Evolutionary conservation across 53 echinoderm and acorn worm species (phyloP).

Genomic region (Echinarachnius parma): DNA sequence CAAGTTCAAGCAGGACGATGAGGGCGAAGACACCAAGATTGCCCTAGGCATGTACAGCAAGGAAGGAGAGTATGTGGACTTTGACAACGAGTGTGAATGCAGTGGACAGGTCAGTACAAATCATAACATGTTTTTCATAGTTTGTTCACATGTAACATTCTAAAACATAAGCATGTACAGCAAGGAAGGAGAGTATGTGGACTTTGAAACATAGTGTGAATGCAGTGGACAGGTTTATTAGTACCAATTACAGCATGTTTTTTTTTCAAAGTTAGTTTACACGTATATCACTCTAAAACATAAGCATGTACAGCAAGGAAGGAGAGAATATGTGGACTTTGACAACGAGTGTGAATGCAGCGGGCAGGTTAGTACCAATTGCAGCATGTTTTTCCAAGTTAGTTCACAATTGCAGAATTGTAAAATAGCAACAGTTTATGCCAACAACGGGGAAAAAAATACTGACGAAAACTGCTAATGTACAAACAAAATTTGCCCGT

Average conservation of each 20-base stretch:
- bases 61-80: constrained; percentile 94
- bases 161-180: too few species aligned
- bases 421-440: too few species aligned
- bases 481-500: too few species aligned
- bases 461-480: too few species aligned
- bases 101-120: constrained; percentile 74
- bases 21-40: constrained; percentile 72
- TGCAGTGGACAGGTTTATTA: constrained; percentile 92
- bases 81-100: constrained; percentile 78
- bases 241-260: constrained; percentile 1
- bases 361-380: constrained; percentile 71
- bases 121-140: not conserved
- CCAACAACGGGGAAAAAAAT: not conserved
- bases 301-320: constrained; percentile 99
- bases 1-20: constrained; percentile 77
- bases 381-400: not conserved
- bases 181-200: not conserved
- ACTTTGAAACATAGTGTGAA: constrained; percentile 47
- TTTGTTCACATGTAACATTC: not conserved
- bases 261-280: not conserved
- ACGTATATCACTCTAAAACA: too few species aligned
- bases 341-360: constrained; percentile 75
- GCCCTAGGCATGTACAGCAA: constrained; percentile 98
- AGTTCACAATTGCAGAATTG: not conserved
- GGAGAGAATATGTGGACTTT: constrained; percentile 91